Evolutionary conservation across 2,797 vertebrate genomes (phyloP), one percentile per base, ranked within the genome.

Genomic region (Moxostoma hubbsi): DNA sequence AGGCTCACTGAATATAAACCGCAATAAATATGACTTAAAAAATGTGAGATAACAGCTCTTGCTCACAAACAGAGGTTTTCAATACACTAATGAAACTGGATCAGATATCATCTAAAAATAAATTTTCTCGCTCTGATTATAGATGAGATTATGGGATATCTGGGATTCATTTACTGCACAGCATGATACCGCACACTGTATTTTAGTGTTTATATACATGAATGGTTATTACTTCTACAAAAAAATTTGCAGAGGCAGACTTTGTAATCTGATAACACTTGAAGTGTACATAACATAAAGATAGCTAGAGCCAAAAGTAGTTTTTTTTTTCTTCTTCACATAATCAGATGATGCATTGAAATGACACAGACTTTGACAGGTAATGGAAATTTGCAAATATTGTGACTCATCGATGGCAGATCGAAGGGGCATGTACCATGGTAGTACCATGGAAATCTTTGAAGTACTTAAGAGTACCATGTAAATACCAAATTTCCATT

Each of bases 51-150:
- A 57, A 55, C 45, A 24, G 12, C 68, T 57, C 47, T 46, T 4
- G 24, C 24, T 24, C 24, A 24, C 24, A 24, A 12, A 57, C n/a
- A 53, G 5, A n/a, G 13, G 7, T 43, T 67, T 76, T 76, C 54
- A 50, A 54, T 16, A 50, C 47, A 18, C 24, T 24, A 1, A 24
- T 47, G 7, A 49, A 57, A 15, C 16, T 6, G 7, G 2, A 59
- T 76, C 12, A 1, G 74, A 76, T 76, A 76, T 59, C 6, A 67
- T 67, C 63, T 76, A 9, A 50, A 66, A 67, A 67, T 50, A 4
- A 59, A 76, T 67, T 67, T 69, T 51, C 24, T 62, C 10, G 57
- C 55, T 77, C 24, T 51, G 66, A 77, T 77, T 77, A 61, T 69
- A 61, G 18, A 69, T 77, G 49, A 69, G 46, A 77, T 77, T 67